These are phyloP conservation scores for Atta colombica DNA, from an alignment of 1,140 invertebrate genomes.

Conservation along the genomic window DNA sequence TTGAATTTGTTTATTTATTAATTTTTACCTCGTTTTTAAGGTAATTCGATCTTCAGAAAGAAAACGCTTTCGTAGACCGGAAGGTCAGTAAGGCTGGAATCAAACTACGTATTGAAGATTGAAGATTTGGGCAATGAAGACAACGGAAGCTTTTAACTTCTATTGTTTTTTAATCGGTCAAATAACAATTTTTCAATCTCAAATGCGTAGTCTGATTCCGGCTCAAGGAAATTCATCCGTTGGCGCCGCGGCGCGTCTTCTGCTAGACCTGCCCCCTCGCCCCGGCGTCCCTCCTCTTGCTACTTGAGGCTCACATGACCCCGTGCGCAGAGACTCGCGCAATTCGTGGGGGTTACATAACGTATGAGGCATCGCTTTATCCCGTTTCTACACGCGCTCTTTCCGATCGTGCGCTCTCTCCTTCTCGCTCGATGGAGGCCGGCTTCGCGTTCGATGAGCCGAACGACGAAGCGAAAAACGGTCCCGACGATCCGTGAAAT, in stretches of 20 bases:
- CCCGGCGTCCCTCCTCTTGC: not conserved
- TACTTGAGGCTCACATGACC: conserved; percentile 76
- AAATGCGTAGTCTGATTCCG: no score
- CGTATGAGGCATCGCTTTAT: conserved; percentile 43
- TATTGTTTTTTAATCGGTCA: no score
- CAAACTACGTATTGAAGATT: no score
- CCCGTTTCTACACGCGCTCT: not conserved
- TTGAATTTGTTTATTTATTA: no score
- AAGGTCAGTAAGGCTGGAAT: no score
- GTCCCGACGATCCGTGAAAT: not conserved
- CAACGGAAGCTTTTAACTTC: no score
- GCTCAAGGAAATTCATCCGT: conserved; percentile 59
- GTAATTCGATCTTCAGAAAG: not conserved
- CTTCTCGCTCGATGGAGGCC: conserved; percentile 34
- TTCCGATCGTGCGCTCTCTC: not conserved
- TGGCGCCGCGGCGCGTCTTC: conserved; percentile 81
- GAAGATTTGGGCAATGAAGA: no score
- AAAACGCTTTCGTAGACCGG: no score
- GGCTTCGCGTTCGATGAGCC: conserved; percentile 2
- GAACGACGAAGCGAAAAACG: not conserved
- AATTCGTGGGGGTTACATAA: conserved; percentile 76
- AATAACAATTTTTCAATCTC: no score
- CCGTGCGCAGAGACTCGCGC: conserved; percentile 68
- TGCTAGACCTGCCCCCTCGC: conserved; percentile 84
- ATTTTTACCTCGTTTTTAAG: no score